Percentiles rank a stretch among this genome's conserved stretches.
These are phyloP conservation scores for Paedocypris sp. DNA, from an alignment of 2,113 vertebrate species.

Conservation along the genomic window DNA sequence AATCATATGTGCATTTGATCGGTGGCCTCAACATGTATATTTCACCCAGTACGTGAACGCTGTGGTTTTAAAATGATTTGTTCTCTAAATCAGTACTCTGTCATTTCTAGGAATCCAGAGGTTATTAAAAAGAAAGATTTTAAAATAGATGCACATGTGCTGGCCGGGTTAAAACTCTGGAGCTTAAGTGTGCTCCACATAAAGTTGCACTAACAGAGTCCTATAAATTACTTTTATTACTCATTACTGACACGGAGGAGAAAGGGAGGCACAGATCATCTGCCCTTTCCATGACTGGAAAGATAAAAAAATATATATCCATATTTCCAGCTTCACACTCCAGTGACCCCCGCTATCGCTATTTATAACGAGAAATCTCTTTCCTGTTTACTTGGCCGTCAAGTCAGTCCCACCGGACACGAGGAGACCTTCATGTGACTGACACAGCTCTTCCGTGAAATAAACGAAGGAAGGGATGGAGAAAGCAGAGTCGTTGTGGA, in stretches of 20 bases:
- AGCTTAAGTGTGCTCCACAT: background rate
- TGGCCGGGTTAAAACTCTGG: background rate
- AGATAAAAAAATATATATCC: constrained; percentile 4
- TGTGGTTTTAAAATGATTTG: background rate
- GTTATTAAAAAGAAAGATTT: too few relatives aligned
- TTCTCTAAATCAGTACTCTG: background rate
- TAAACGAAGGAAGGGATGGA: background rate
- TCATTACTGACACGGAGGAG: constrained; percentile 1
- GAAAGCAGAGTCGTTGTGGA: background rate
- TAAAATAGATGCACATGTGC: background rate
- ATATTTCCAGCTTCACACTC: constrained; percentile 18
- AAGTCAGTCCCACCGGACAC: background rate
- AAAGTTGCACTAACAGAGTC: background rate
- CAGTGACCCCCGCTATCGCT: constrained; percentile 8
- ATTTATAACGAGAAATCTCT: constrained; percentile 26
- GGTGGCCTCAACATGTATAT: too few relatives aligned
- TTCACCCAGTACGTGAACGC: too few relatives aligned
- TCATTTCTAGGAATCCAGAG: too few relatives aligned
- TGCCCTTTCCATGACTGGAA: constrained; percentile 12
- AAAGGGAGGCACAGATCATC: background rate
- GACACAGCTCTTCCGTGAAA: background rate
- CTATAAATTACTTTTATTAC: background rate
- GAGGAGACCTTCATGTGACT: background rate
- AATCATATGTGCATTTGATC: too few relatives aligned
- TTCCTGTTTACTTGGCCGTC: constrained; percentile 11